phyloP scores from a whole-genome alignment of 2,797 vertebrate genomes.

The Chloroceryle inda region DNA sequence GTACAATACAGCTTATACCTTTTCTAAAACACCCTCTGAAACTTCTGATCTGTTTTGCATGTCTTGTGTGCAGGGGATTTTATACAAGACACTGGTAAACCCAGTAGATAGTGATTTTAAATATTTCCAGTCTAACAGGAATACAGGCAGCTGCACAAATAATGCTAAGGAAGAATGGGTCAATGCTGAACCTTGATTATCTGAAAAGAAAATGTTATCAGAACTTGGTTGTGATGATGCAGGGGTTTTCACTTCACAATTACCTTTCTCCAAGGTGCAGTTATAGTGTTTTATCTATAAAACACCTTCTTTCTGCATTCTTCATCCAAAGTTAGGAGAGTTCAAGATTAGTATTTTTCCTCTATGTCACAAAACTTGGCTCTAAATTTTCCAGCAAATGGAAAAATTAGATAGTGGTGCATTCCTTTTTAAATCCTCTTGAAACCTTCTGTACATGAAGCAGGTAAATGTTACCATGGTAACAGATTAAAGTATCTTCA shows the following conservation, averaged over 20 bases:
- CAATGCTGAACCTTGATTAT: background rate
- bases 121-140: background rate
- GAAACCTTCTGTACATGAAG: background rate
- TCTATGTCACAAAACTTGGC: background rate
- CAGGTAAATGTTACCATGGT: background rate
- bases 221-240: background rate
- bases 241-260: background rate
- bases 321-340: background rate
- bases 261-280: background rate
- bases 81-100: background rate
- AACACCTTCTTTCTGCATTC: background rate
- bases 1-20: background rate
- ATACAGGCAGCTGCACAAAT: background rate
- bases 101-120: background rate
- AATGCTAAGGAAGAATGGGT: background rate
- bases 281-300: background rate
- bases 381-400: background rate
- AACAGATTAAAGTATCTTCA: background rate
- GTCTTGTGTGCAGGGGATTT: background rate
- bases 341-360: background rate
- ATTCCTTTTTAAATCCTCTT: background rate
- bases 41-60: background rate
- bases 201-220: background rate
- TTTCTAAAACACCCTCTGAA: conserved; percentile 24
- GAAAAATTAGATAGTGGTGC: background rate